A percentile compares a stretch with the other conserved stretches of the same genome.
These are phyloP conservation scores for Lophochroa leadbeateri DNA, from an alignment of 2,113 vertebrate genomes.

Conservation along the genomic window DNA sequence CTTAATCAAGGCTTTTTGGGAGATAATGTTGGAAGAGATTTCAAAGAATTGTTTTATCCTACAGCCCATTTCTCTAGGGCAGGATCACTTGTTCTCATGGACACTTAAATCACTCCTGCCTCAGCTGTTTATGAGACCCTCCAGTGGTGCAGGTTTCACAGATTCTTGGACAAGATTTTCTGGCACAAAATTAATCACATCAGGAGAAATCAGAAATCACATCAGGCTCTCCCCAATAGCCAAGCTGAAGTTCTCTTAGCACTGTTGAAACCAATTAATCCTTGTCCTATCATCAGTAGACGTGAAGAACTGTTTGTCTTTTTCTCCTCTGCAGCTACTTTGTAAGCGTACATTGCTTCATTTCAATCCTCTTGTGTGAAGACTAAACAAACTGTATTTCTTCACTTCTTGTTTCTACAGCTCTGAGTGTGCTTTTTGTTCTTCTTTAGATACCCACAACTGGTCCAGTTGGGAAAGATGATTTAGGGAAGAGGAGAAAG, in stretches of 20 bases:
- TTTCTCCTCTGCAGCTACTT: not conserved
- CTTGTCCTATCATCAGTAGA: not conserved
- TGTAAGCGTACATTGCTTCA: not conserved
- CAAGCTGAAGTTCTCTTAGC: not conserved
- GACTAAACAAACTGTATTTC: not conserved
- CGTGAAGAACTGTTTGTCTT: not conserved
- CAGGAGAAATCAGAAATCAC: not conserved
- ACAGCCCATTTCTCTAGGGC: not conserved
- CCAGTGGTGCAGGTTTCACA: not conserved
- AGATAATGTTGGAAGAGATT: not conserved
- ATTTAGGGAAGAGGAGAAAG: not conserved
- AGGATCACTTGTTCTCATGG: not conserved
- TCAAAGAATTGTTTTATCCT: not conserved
- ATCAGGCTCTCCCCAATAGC: not conserved
- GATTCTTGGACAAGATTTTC: not conserved
- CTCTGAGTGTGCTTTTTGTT: not conserved
- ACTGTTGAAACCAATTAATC: not conserved
- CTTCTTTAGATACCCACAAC: not conserved
- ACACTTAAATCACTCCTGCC: not conserved
- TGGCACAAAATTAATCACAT: not conserved
- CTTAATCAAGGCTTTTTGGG: not conserved
- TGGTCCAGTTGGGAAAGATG: not conserved
- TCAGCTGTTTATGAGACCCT: not conserved
- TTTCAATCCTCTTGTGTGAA: not conserved
- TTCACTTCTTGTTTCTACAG: not conserved